phyloP scores from a whole-genome alignment of 2,797 vertebrate genomes.

The Xiphorhynchus erythropygius region DNA sequence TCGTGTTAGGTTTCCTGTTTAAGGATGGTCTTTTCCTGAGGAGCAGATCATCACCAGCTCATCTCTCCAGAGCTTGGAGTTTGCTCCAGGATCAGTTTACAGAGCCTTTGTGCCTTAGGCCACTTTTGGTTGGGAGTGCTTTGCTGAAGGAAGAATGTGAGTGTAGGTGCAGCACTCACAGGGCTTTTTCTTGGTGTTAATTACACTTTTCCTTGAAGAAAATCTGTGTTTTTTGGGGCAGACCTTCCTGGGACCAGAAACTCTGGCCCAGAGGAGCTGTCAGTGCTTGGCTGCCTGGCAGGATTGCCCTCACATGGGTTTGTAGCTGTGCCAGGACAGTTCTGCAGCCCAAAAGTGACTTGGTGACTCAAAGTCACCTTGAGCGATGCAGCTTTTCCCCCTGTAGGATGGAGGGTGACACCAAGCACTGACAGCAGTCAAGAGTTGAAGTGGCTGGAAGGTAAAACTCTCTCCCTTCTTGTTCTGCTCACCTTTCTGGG shows the following conservation, averaged over 20 bases:
- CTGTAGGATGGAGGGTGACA: not conserved
- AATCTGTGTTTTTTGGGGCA: not conserved
- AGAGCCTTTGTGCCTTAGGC: conserved; percentile 19
- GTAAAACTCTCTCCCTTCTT: not conserved
- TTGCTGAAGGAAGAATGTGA: not conserved
- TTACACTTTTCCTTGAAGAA: not conserved
- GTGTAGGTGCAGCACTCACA: not conserved
- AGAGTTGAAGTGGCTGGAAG: not conserved
- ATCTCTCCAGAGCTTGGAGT: conserved; percentile 3
- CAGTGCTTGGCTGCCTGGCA: not conserved
- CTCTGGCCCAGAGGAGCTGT: rapidly evolving
- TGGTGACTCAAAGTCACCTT: rapidly evolving
- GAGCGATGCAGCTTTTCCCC: not conserved
- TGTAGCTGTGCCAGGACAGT: not conserved
- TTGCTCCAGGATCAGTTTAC: not conserved
- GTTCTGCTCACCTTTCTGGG: not conserved
- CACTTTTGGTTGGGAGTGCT: not conserved
- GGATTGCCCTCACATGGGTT: not conserved
- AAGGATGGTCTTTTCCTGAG: conserved; percentile 37
- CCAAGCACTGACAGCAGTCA: not conserved
- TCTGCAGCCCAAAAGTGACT: not conserved
- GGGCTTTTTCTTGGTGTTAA: not conserved
- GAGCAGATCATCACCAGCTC: conserved; percentile 41
- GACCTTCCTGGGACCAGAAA: not conserved
- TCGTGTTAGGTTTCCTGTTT: conserved; percentile 56